Evolutionary conservation across 2,113 vertebrate species (phyloP), one percentile per base, ranked within the genome.

Genomic region (Phaethornis superciliosus): DNA sequence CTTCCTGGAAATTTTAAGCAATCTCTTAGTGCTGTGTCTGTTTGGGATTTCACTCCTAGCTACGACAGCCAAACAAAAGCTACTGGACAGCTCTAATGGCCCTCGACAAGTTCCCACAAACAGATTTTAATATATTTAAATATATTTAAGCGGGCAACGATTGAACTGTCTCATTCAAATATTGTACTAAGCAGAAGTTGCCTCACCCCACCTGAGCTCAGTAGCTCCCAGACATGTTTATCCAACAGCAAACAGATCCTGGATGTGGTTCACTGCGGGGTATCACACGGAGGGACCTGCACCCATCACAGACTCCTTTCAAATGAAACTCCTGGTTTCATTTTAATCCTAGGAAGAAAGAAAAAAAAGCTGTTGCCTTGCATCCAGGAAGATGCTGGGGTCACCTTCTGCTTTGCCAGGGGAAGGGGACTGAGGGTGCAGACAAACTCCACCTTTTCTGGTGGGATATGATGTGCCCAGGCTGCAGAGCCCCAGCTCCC

Each of bases 61-160:
- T 86, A 68, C 96, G 51, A 32, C 84, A 87, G 87, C 62, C 58
- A 49, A 77, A 93, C 96, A 96, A 92, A 97, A 95, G 89, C 95
- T 88, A 68, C 64, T 13, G 88, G 78, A 46, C 7, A 12, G 64
- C 88, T 88, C 60, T 35, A 85, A 88, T 84, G 76, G 79, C 76
- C 86, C 65, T 23, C 54, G 11, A 77, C 89, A 60, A 11, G 76
- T 79, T 64, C 19, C 83, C 46, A 74, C 84, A 85, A 81, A n/a
- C 33, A 51, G 81, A 64, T 67, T 94, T 93, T 58, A 72, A 40
- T 78, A 5, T 62, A 28, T 51, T 92, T 81, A 52, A 72, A 40
- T 78, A 5, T 62, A 28, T 51, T 92, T 82, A 52, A 58, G 69
- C 54, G 40, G 6, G 35, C 44, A 81, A 76, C 93, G 82, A 30